Percentiles rank a stretch among this genome's conserved stretches.
These are phyloP conservation scores for Drosophila eohydei DNA, from an alignment of 2,888 invertebrate genomes.

Conservation along the genomic window DNA sequence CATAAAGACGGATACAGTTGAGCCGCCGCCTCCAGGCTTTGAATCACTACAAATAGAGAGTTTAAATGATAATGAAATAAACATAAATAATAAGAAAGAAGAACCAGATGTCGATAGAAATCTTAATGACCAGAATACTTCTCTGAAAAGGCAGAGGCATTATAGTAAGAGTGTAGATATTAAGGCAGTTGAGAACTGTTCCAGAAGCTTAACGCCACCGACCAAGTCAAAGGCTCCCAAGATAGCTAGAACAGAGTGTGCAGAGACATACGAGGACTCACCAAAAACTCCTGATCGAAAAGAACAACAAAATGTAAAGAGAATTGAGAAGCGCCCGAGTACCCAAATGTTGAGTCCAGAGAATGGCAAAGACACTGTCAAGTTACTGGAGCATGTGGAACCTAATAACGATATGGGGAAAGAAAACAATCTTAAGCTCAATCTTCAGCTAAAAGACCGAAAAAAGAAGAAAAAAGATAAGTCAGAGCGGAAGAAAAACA, in stretches of 20 bases:
- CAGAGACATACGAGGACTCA: conserved; percentile 34
- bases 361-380: conserved; percentile 4
- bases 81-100: conserved; percentile 22
- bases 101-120: conserved; percentile 19
- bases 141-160: conserved; percentile 36
- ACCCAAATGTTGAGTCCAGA: conserved; percentile 5
- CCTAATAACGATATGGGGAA: conserved; percentile 38
- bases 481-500: conserved; percentile 75
- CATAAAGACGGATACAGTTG: conserved; percentile 52
- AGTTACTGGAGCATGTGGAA: conserved; percentile 23
- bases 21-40: conserved; percentile 81
- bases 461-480: conserved; percentile 70
- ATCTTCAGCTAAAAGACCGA: conserved; percentile 46
- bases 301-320: conserved; percentile 22
- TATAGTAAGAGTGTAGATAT: conserved; percentile 27
- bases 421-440: conserved; percentile 57
- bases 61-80: conserved; percentile 51
- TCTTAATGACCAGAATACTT: conserved; percentile 15
- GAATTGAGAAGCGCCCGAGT: conserved; percentile 15
- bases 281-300: conserved; percentile 60
- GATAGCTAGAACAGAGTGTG: conserved; percentile 24
- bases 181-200: conserved; percentile 29
- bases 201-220: conserved; percentile 62
- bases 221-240: conserved; percentile 46
- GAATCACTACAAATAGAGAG: conserved; percentile 62